A percentile compares a stretch with the other conserved stretches of the same genome.
These are phyloP conservation scores for Eulemur rubriventer DNA, from an alignment of 2,797 vertebrate genomes.

Conservation along the genomic window DNA sequence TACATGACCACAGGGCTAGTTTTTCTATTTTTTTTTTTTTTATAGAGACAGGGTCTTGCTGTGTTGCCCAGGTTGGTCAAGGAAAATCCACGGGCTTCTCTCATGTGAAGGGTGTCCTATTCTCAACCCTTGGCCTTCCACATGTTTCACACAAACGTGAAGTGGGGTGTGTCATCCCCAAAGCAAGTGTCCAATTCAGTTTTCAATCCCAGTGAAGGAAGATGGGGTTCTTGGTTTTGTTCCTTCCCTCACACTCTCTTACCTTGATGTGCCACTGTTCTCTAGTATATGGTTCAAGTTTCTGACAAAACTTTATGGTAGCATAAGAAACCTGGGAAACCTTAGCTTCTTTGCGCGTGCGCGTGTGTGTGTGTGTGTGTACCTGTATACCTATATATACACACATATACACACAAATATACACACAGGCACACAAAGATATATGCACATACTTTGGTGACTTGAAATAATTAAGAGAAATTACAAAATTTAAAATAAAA, in stretches of 20 bases:
- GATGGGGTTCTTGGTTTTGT: background rate
- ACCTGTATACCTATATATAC: background rate
- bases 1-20: background rate
- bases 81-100: background rate
- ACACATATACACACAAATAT: background rate
- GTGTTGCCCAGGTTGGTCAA: background rate
- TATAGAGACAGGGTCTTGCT: background rate
- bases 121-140: background rate
- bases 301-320: background rate
- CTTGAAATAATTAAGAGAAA: constrained; percentile 12
- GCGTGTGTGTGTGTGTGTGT: background rate
- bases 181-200: background rate
- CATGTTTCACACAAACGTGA: background rate
- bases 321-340: background rate
- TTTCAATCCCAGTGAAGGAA: background rate
- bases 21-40: background rate
- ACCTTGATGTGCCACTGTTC: background rate
- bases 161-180: background rate
- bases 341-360: background rate
- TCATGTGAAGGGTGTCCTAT: background rate
- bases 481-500: background rate
- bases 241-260: background rate
- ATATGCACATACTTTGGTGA: background rate
- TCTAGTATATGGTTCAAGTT: background rate
- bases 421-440: background rate